Conservation (phyloP, 2,888 invertebrate species). For the Fragum whitleyi region DNA sequence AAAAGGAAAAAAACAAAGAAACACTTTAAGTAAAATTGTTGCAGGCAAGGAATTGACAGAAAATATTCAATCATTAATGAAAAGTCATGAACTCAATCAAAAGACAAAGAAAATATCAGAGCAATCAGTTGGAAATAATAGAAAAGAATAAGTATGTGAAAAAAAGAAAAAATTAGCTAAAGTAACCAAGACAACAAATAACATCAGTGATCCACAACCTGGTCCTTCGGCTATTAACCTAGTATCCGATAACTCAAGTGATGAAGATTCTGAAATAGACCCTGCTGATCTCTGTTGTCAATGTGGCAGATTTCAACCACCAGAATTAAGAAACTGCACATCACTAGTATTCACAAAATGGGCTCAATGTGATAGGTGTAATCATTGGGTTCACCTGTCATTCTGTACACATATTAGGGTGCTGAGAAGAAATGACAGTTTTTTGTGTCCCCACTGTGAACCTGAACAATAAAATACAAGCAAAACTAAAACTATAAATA, state of each 20-base stretch:
- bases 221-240: conserved; percentile 6
- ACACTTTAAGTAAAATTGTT: not conserved
- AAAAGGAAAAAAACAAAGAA: not conserved
- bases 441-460: too few species aligned
- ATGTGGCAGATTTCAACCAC: too few species aligned
- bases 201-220: not conserved
- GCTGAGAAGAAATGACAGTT: too few species aligned
- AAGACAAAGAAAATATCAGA: not conserved
- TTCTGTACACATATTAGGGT: too few species aligned
- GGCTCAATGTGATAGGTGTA: not conserved
- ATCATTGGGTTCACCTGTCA: too few species aligned
- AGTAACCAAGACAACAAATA: not conserved
- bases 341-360: not conserved
- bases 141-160: not conserved
- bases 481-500: too few species aligned
- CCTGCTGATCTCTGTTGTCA: too few species aligned
- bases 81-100: not conserved
- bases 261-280: not conserved
- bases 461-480: too few species aligned
- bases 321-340: not conserved
- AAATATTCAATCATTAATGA: not conserved
- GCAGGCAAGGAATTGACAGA: not conserved
- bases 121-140: not conserved
- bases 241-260: not conserved
- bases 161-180: not conserved